These are phyloP conservation scores for Drusus annulatus DNA, from an alignment of 1,140 invertebrate genomes.

Conservation along the genomic window DNA sequence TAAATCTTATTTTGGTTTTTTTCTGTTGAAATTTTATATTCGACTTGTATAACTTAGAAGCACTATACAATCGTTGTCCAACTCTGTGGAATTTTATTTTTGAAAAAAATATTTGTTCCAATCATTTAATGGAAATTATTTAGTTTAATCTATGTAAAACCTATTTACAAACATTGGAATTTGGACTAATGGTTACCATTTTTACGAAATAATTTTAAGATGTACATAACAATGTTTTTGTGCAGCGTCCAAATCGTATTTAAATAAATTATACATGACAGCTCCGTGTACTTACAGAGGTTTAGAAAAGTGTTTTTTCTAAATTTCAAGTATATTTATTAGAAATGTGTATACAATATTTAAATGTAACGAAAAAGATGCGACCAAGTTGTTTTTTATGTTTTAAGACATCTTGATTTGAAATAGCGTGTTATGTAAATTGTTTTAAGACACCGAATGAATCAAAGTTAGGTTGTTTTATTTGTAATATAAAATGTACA, in stretches of 20 bases:
- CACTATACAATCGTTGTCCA: not conserved
- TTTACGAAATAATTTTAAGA: conserved; percentile 14
- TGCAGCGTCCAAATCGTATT: too few relatives aligned
- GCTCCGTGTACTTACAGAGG: too few relatives aligned
- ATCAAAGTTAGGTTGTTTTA: conserved; percentile 54
- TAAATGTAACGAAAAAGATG: too few relatives aligned
- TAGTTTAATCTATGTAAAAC: conserved; percentile 1
- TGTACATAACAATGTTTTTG: conserved; percentile 7
- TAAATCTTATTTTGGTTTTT: not conserved
- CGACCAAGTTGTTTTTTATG: conserved; percentile 22
- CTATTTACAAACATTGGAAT: conserved; percentile 1
- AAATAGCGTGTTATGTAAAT: conserved; percentile 7
- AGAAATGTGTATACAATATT: too few relatives aligned
- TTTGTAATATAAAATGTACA: conserved; percentile 62
- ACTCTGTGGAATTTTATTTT: not conserved
- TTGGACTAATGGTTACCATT: conserved; percentile 13
- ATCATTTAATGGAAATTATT: not conserved
- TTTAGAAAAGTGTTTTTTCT: too few relatives aligned
- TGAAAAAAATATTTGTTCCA: not conserved
- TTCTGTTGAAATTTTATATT: not conserved
- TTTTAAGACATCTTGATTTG: conserved; percentile 31
- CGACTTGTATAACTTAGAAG: not conserved
- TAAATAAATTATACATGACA: too few relatives aligned
- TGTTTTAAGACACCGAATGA: not conserved
- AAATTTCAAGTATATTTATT: too few relatives aligned